Conservation (phyloP, 2,888 invertebrate species). For the Prosapia bicincta region DNA sequence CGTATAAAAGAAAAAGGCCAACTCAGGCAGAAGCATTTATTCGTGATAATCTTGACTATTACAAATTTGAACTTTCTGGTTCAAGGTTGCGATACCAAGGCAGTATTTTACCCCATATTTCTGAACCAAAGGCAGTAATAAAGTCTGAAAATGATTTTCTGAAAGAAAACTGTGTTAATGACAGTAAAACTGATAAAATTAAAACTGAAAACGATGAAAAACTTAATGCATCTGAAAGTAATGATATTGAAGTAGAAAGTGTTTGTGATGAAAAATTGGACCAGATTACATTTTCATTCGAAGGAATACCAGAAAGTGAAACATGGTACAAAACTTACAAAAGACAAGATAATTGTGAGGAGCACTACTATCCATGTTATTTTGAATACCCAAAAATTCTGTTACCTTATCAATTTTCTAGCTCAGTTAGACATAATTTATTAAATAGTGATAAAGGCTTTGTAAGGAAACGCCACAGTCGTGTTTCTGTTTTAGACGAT, state of each 20-base stretch:
- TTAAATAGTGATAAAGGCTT: slow-evolving; percentile 16
- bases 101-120: slow-evolving; percentile 10
- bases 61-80: slow-evolving; percentile 51
- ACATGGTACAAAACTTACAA: slow-evolving; percentile 77
- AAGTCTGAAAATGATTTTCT: neutral
- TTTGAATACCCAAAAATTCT: slow-evolving; percentile 55
- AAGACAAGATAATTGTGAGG: slow-evolving; percentile 69
- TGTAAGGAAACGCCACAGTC: slow-evolving; percentile 46
- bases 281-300: slow-evolving; percentile 66
- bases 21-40: slow-evolving; percentile 57
- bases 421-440: neutral
- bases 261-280: slow-evolving; percentile 12
- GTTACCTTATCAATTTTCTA: slow-evolving; percentile 64
- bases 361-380: slow-evolving; percentile 56
- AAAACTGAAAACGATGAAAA: neutral
- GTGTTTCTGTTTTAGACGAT: slow-evolving; percentile 54
- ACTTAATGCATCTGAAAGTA: neutral
- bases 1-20: slow-evolving; percentile 46
- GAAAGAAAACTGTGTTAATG: neutral
- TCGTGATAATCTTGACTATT: slow-evolving; percentile 57
- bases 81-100: slow-evolving; percentile 46
- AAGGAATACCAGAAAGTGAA: slow-evolving; percentile 67
- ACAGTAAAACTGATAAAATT: neutral
- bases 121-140: neutral
- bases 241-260: slow-evolving; percentile 8